Percentiles rank a stretch among this genome's conserved stretches.
phyloP scores from a whole-genome alignment of 1,140 invertebrate species.

The Dendrolimus kikuchii region DNA sequence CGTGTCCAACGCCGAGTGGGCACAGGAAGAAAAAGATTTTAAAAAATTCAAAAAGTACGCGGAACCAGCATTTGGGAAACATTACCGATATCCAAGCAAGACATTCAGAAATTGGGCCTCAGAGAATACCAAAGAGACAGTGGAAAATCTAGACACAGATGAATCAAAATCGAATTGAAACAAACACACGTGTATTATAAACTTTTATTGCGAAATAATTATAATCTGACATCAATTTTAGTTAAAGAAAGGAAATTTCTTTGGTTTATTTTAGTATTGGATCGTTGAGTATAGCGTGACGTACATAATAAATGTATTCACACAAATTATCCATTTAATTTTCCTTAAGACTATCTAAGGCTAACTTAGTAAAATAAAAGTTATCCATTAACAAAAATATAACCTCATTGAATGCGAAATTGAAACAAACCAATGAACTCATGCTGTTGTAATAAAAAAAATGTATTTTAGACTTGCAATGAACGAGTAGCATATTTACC shows the following conservation, averaged over 20 bases:
- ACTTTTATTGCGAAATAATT: not conserved
- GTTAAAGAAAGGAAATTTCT: constrained; percentile 1
- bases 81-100: constrained; percentile 34
- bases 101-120: constrained; percentile 33
- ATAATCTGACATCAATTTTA: not conserved
- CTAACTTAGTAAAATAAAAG: too few relatives aligned
- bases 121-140: constrained; percentile 28
- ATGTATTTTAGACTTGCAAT: too few relatives aligned
- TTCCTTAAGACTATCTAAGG: too few relatives aligned
- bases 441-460: too few relatives aligned
- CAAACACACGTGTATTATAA: not conserved
- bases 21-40: constrained; percentile 34
- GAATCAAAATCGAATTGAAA: not conserved
- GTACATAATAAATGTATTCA: too few relatives aligned
- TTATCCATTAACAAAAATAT: too few relatives aligned
- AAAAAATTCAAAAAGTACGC: constrained; percentile 40
- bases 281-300: too few relatives aligned
- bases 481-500: too few relatives aligned
- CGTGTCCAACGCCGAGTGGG: constrained; percentile 39
- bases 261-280: constrained; percentile 2
- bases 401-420: too few relatives aligned
- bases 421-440: too few relatives aligned
- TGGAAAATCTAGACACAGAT: constrained; percentile 19
- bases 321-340: too few relatives aligned
- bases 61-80: constrained; percentile 39